A percentile compares a stretch with the other conserved stretches of the same genome.
phyloP scores from a whole-genome alignment of 2,113 vertebrate species.

The Mustelus asterias region DNA sequence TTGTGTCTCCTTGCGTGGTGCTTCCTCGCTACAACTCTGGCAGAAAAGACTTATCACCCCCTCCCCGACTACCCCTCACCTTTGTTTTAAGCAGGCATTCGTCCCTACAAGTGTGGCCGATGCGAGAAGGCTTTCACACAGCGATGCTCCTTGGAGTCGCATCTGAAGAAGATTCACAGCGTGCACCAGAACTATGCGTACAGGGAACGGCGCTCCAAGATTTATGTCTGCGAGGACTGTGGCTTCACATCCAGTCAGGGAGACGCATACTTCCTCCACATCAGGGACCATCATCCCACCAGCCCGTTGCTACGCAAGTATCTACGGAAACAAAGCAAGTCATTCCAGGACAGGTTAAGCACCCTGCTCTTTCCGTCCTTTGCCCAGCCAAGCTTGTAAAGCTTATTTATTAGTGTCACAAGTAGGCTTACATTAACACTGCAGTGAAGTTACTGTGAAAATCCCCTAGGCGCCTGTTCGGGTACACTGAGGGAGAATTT shows the following conservation, averaged over 20 bases:
- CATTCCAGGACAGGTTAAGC: constrained; percentile 45
- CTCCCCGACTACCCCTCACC: background rate
- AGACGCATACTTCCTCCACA: constrained; percentile 66
- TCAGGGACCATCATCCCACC: constrained; percentile 59
- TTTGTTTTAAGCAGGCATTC: constrained; percentile 60
- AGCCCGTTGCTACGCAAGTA: constrained; percentile 57
- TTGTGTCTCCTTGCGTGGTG: background rate
- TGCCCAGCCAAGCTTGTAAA: too few relatives aligned
- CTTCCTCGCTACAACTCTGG: too few relatives aligned
- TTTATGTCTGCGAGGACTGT: constrained; percentile 82
- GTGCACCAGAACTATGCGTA: constrained; percentile 74
- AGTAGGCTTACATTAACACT: too few relatives aligned
- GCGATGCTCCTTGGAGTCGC: constrained; percentile 80
- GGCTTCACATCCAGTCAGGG: constrained; percentile 70
- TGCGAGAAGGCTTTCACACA: constrained; percentile 84
- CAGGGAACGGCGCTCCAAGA: constrained; percentile 76
- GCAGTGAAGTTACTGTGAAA: too few relatives aligned
- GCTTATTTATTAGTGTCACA: too few relatives aligned
- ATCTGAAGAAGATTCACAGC: constrained; percentile 76
- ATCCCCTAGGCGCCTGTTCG: too few relatives aligned
- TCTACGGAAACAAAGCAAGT: constrained; percentile 53
- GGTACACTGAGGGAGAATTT: too few relatives aligned
- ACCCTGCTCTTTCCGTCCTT: constrained; percentile 47
- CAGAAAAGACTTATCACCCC: background rate
- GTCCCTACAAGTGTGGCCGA: constrained; percentile 74